Base-by-base conservation (phyloP, 2,113 vertebrate species). In the Ailurus styani region DNA sequence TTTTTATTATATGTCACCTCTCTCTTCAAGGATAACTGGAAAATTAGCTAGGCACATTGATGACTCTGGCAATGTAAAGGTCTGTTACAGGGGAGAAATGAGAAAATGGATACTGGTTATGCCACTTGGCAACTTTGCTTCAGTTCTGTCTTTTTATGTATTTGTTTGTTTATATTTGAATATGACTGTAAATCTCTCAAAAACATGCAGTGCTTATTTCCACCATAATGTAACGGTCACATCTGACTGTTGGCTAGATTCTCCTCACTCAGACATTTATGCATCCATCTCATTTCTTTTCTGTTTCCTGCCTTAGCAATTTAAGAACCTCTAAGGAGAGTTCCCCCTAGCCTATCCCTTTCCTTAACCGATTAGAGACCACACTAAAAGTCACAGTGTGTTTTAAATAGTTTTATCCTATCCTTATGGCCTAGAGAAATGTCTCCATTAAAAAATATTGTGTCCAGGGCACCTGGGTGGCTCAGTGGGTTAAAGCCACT, bases 301-400 rank as follows among this genome's bases (percentile, higher is more conserved):
- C 54, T 91, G 34, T 50, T 87, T 85, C 93, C 57, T 77, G 47
- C 29, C 86, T 94, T 95, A 72, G n/a, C 14, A 40, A 25, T 91
- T 95, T 34, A 55, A 72, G 87, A 97, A 9, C 23, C 85, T 96
- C 12, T 62, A 95, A 96, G n/a, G 5, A 34, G 92, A 72, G 91
- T 14, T 14, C 70, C 12, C 27, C 20, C 54, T 83, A 31, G 20
- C 55, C 89, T 12, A 6, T 93, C 11, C 7, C 86, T 98, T 96
- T 73, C 50, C 91, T 82, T 78, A 96, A 37, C 92, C 95, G 93
- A 79, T 93, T 34, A 79, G 34, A 84, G 34, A 55, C 55, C 97
- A 93, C 75, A 72, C 97, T 91, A 85, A 29, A 93, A 73, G 54
- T 93, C 91, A 84, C 96, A 64, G 40, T 62, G 66, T 50, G 40